These are phyloP conservation scores for Aradophagus sp. DNA, from an alignment of 1,140 invertebrate species.

Conservation along the genomic window DNA sequence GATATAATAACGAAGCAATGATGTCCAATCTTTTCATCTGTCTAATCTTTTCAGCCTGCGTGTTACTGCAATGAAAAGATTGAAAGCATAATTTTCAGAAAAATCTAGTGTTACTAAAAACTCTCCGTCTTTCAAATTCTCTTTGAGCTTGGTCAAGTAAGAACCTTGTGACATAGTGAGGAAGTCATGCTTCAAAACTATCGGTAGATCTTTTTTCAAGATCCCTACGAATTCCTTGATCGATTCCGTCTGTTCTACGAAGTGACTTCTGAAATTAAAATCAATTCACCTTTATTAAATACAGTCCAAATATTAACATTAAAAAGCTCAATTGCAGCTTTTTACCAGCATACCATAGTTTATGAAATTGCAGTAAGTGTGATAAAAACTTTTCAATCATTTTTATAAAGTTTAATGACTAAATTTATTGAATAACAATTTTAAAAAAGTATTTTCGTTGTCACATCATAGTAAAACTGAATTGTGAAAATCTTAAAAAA, in stretches of 20 bases:
- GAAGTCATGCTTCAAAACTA: slow-evolving; percentile 42
- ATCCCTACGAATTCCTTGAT: slow-evolving; percentile 20
- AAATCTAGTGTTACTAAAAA: slow-evolving; percentile 56
- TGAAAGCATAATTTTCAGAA: slow-evolving; percentile 63
- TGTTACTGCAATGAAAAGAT: slow-evolving; percentile 48
- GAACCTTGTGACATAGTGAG: slow-evolving; percentile 40
- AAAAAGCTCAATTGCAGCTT: neutral
- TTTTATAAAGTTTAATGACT: too few relatives aligned
- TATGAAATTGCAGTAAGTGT: too few relatives aligned
- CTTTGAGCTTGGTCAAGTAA: slow-evolving; percentile 33
- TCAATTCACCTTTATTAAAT: slow-evolving; percentile 1
- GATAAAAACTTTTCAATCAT: too few relatives aligned
- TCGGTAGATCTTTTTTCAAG: slow-evolving; percentile 6
- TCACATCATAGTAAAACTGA: too few relatives aligned
- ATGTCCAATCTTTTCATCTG: slow-evolving; percentile 14
- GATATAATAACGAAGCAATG: slow-evolving; percentile 23
- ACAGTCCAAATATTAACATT: neutral
- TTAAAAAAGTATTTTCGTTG: too few relatives aligned
- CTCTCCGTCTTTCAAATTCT: slow-evolving; percentile 29
- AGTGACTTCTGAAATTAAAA: slow-evolving; percentile 16
- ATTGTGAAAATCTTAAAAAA: too few relatives aligned
- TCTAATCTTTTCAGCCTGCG: slow-evolving; percentile 17
- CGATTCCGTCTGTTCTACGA: slow-evolving; percentile 14
- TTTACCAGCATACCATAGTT: too few relatives aligned
- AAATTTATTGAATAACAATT: too few relatives aligned